A percentile compares a stretch with the other conserved stretches of the same genome.
phyloP scores from a whole-genome alignment of 2,113 vertebrate species.

The Ceyx margarethae region DNA sequence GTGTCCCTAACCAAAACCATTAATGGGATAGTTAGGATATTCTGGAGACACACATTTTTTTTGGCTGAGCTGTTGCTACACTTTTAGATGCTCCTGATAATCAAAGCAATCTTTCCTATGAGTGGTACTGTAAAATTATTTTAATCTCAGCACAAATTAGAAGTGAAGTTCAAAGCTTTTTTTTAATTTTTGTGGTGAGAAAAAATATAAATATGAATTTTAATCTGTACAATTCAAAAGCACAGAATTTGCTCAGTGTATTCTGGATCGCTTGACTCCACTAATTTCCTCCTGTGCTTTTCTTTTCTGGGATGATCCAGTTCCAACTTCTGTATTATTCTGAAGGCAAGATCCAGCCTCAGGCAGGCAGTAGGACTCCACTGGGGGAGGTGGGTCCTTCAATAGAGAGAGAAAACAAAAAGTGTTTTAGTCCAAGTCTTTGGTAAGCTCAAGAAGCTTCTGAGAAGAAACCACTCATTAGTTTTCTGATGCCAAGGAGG shows the following conservation, averaged over 20 bases:
- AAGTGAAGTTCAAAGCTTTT: slow-evolving; percentile 5
- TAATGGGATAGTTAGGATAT: no score
- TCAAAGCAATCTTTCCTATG: neutral
- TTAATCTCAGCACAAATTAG: neutral
- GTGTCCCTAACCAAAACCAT: neutral
- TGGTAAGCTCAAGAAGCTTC: neutral
- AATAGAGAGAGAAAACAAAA: neutral
- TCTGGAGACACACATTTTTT: neutral
- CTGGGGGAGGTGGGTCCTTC: slow-evolving; percentile 84
- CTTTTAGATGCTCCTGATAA: neutral
- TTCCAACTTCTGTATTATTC: slow-evolving; percentile 52
- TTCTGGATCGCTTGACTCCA: slow-evolving; percentile 79
- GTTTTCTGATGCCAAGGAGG: neutral
- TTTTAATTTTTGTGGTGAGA: slow-evolving; percentile 28
- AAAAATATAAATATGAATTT: slow-evolving; percentile 48
- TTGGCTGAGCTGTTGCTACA: neutral
- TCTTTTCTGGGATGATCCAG: slow-evolving; percentile 83
- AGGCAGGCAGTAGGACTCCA: slow-evolving; percentile 81
- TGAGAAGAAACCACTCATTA: neutral
- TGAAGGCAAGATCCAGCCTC: slow-evolving; percentile 64
- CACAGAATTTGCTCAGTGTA: slow-evolving; percentile 61
- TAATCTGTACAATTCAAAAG: neutral
- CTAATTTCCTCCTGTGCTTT: slow-evolving; percentile 77
- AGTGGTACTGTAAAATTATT: neutral
- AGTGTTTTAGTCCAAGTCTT: neutral